Evolutionary conservation across 1,140 invertebrate species (phyloP).

Genomic region (Chymomyza costata): DNA sequence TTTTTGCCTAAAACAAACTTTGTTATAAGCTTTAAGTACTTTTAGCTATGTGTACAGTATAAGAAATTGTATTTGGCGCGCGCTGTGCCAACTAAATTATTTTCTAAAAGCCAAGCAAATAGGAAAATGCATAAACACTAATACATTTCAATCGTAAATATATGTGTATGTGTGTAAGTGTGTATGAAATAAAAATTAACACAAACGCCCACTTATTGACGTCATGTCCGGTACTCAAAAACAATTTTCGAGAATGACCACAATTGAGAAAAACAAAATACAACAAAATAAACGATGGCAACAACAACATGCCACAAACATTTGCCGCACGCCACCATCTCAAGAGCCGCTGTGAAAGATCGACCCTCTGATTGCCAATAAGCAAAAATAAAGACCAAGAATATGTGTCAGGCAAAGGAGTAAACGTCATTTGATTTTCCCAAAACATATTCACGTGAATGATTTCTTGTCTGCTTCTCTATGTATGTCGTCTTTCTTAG

Average conservation of each 20-base stretch:
- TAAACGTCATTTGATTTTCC: slow-evolving; percentile 42
- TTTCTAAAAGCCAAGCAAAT: slow-evolving; percentile 26
- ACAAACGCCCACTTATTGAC: slow-evolving; percentile 73
- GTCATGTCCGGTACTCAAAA: slow-evolving; percentile 73
- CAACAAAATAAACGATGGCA: slow-evolving; percentile 46
- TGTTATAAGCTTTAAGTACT: no score
- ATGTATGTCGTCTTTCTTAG: no score
- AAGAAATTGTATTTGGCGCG: slow-evolving; percentile 40
- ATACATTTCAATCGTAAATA: slow-evolving; percentile 3
- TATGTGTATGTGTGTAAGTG: slow-evolving; percentile 29
- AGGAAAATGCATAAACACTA: slow-evolving; percentile 14
- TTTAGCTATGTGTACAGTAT: no score
- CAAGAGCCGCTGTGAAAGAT: slow-evolving; percentile 8
- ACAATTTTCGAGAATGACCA: slow-evolving; percentile 73
- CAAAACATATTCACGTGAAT: no score
- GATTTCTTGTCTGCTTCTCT: slow-evolving; percentile 19
- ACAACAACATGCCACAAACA: slow-evolving; percentile 30
- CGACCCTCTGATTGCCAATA: slow-evolving; percentile 52
- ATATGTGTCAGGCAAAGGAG: slow-evolving; percentile 1
- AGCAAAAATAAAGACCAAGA: slow-evolving; percentile 24
- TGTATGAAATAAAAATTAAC: slow-evolving; percentile 57
- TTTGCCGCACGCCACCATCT: not conserved
- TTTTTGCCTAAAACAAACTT: no score
- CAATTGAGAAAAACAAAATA: slow-evolving; percentile 73
- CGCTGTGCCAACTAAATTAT: slow-evolving; percentile 19